Conservation (phyloP, 2,113 vertebrate genomes). For the Carlito syrichta region DNA sequence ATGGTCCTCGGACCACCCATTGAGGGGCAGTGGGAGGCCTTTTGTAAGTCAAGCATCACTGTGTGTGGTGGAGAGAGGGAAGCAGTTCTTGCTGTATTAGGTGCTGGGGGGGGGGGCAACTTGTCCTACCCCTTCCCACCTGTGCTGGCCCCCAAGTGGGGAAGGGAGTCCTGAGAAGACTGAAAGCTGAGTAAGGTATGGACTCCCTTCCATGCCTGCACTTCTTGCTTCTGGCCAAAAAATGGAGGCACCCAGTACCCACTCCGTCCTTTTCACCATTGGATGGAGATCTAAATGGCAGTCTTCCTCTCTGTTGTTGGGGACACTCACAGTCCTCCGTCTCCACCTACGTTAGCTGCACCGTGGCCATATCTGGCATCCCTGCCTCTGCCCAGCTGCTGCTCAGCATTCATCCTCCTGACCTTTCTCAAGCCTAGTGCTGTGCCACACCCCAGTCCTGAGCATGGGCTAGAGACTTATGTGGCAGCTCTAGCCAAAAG, state of each 20-base stretch:
- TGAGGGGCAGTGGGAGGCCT: neutral
- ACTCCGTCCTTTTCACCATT: neutral
- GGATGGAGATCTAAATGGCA: neutral
- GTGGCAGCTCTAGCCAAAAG: neutral
- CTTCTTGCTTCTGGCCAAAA: neutral
- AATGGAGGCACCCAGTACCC: neutral
- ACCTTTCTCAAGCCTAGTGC: neutral
- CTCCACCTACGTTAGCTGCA: neutral
- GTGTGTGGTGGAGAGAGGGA: too few species aligned
- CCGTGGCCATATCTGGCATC: neutral
- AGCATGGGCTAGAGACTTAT: neutral
- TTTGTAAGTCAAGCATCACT: neutral
- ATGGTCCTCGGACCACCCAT: neutral
- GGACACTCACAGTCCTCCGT: too few species aligned
- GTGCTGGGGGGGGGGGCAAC: neutral
- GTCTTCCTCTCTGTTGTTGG: neutral
- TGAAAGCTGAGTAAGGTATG: neutral
- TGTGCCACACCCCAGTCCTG: neutral
- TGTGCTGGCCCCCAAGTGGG: neutral
- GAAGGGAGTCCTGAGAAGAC: neutral
- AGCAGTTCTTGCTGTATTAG: neutral
- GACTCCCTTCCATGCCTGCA: neutral
- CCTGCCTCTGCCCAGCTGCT: neutral
- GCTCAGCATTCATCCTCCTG: neutral
- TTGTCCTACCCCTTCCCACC: neutral